phyloP scores from a whole-genome alignment of 2,797 vertebrate genomes.

The Channa striata region DNA sequence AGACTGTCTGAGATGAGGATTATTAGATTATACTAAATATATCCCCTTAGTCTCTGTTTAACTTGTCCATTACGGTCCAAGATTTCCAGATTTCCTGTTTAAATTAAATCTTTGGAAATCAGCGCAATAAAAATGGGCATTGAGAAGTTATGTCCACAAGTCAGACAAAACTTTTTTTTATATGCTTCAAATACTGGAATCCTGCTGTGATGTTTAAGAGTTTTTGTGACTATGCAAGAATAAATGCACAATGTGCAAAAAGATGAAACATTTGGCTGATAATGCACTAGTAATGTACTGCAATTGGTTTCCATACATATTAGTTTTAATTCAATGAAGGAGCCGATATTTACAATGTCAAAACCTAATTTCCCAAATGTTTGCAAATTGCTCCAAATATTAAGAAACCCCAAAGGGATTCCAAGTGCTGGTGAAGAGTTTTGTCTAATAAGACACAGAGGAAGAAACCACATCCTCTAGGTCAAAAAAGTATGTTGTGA shows the following conservation, averaged over 20 bases:
- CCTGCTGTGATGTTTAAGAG: not conserved
- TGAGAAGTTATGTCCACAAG: not conserved
- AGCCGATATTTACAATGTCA: not conserved
- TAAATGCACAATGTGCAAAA: not conserved
- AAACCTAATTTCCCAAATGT: not conserved
- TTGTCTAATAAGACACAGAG: not conserved
- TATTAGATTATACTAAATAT: constrained; percentile 55
- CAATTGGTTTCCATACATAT: not conserved
- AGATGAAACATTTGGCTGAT: too few relatives aligned
- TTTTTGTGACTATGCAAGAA: not conserved
- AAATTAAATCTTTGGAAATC: constrained; percentile 10
- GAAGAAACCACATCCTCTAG: not conserved
- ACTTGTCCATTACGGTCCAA: constrained; percentile 39
- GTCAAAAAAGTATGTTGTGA: constrained; percentile 16
- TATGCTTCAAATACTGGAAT: not conserved
- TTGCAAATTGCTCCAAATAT: not conserved
- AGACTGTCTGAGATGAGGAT: constrained; percentile 52
- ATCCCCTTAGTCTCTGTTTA: constrained; percentile 38
- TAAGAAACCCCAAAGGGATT: not conserved
- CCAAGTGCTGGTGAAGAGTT: not conserved
- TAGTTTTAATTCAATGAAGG: too few relatives aligned
- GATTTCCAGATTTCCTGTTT: constrained; percentile 32
- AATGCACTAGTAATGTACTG: not conserved
- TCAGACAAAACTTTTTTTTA: constrained; percentile 12
- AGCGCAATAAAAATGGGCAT: constrained; percentile 3